Evolutionary conservation across 2,797 vertebrate genomes (phyloP), one percentile per base, ranked within the genome.

Genomic region (Macropus fuliginosus): DNA sequence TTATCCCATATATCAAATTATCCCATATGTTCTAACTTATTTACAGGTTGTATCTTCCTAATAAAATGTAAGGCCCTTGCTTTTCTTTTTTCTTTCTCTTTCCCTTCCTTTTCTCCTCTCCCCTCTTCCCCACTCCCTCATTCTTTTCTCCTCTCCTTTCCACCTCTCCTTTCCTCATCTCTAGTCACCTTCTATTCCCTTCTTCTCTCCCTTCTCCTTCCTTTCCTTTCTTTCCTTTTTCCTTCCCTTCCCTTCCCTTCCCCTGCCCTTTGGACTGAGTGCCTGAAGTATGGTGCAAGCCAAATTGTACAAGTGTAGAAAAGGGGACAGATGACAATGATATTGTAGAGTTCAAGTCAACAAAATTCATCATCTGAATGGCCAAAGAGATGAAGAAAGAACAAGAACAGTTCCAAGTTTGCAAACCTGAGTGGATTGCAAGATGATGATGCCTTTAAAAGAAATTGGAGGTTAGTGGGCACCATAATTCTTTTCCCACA

Each of bases 71-170:
- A 81, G 40, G 9, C 40, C 40, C 9, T 46, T 46, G 8, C 46
- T 93, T 40, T 94, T 93, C 40, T 94, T 94, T 93, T 56, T 94
- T 94, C 54, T 59, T 56, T 95, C 29, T 91, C 55, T 5, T 91
- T 91, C 13, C 95, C 1, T 0, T 34, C 16, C 13, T 57, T 57
- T 10, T 31, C 46, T 14, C 34, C 4, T 50, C 31, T 91, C 81
- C 18, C 90, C 27, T 24, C 40, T 50, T 59, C 11, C 27, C 56
- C 0, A 56, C 13, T 31, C 3, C 66, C 14, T 81, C 40, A 40
- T 28, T 91, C 50, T 16, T 87, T 95, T 93, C 40, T 96, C 54
- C 59, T 56, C 29, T 18, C 91, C 90, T 0, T 21, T 6, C 34
- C 10, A 54, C 90, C 28, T 95, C 16, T 95, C n/a, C 31, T 13